A percentile compares a stretch with the other conserved stretches of the same genome.
Evolutionary conservation across 1,140 invertebrate genomes (phyloP).

Genomic region (Meteorus sp.): DNA sequence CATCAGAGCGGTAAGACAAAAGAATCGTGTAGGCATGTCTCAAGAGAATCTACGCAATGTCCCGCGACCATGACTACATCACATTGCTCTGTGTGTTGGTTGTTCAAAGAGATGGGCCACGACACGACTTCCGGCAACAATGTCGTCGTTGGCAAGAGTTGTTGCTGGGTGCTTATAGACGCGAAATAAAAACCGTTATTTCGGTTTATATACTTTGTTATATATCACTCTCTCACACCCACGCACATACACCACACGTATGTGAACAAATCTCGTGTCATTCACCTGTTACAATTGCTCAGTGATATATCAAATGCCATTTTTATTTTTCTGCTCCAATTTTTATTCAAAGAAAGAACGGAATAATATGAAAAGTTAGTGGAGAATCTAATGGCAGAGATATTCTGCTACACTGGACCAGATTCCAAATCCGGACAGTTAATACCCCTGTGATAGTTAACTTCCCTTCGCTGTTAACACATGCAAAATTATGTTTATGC

Average conservation of each 20-base stretch:
- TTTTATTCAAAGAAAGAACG: too few species aligned
- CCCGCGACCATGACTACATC: slow-evolving; percentile 14
- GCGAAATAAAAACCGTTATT: slow-evolving; percentile 2
- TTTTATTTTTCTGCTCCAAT: too few species aligned
- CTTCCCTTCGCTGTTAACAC: slow-evolving; percentile 19
- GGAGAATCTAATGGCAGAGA: too few species aligned
- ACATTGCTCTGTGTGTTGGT: neutral
- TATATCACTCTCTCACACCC: neutral
- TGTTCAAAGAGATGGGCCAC: slow-evolving; percentile 5
- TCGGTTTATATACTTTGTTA: neutral
- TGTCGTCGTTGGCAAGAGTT: neutral
- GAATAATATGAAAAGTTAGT: too few species aligned
- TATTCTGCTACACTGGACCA: neutral
- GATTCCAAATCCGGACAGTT: slow-evolving; percentile 17
- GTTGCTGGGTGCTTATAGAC: neutral
- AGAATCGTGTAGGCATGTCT: slow-evolving; percentile 33
- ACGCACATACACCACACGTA: too few species aligned
- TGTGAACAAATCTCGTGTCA: neutral
- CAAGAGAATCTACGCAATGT: slow-evolving; percentile 20
- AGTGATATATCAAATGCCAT: too few species aligned
- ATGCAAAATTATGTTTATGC: slow-evolving; percentile 26
- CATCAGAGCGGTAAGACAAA: slow-evolving; percentile 41
- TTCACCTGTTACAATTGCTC: slow-evolving; percentile 3
- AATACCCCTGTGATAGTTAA: slow-evolving; percentile 10
- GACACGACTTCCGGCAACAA: slow-evolving; percentile 12